phyloP scores from a whole-genome alignment of 2,888 invertebrate genomes.

The Eupithecia exiguata region DNA sequence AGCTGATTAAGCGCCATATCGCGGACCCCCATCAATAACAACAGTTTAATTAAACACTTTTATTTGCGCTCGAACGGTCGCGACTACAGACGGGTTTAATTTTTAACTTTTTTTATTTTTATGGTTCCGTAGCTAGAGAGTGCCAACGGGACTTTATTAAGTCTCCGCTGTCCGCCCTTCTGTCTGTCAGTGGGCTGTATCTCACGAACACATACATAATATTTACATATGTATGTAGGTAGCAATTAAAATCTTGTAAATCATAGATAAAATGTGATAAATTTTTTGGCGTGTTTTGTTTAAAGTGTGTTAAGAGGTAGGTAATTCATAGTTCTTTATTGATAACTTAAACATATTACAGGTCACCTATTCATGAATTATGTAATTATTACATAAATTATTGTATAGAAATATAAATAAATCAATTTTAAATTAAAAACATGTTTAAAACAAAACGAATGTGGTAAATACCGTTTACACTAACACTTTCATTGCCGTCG shows the following conservation, averaged over 20 bases:
- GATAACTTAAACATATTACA: too few relatives aligned
- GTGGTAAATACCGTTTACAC: too few relatives aligned
- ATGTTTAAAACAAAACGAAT: too few relatives aligned
- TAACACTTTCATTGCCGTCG: neutral
- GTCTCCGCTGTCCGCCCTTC: neutral
- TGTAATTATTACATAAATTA: too few relatives aligned
- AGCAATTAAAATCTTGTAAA: neutral
- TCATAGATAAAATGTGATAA: neutral
- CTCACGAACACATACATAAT: neutral
- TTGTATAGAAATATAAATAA: too few relatives aligned
- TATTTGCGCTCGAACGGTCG: slow-evolving; percentile 74
- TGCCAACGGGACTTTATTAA: neutral
- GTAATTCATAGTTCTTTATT: too few relatives aligned
- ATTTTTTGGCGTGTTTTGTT: neutral
- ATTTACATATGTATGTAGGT: neutral
- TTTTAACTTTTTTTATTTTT: slow-evolving; percentile 72
- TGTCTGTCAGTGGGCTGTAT: neutral
- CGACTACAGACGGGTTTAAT: slow-evolving; percentile 70
- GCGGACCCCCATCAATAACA: slow-evolving; percentile 82
- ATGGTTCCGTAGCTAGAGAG: neutral
- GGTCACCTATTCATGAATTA: too few relatives aligned
- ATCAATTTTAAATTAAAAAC: too few relatives aligned
- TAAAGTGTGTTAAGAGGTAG: neutral
- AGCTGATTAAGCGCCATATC: slow-evolving; percentile 82
- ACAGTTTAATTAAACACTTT: slow-evolving; percentile 83